Evolutionary conservation across 2,888 invertebrate genomes (phyloP).

Genomic region (Azorinus chamasolen): DNA sequence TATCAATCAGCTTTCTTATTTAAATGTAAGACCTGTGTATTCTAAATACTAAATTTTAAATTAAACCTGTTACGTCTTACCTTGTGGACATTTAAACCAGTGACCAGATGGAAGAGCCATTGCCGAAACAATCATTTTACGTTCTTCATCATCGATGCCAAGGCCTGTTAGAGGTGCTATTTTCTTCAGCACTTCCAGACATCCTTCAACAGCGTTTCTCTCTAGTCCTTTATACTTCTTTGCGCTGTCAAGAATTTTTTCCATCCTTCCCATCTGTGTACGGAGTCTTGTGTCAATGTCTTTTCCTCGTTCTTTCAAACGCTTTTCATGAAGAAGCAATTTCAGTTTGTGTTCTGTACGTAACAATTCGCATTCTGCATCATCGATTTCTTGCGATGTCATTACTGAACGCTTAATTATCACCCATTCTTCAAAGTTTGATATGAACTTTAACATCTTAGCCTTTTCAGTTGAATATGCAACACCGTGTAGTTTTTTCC

Average conservation of each 20-base stretch:
- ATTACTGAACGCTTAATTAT: constrained; percentile 42
- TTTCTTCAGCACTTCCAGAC: constrained; percentile 52
- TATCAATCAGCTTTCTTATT: too few species aligned
- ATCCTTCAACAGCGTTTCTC: constrained; percentile 17
- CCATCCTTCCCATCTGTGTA: constrained; percentile 14
- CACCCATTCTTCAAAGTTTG: constrained; percentile 48
- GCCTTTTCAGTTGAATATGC: constrained; percentile 9
- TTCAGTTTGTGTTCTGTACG: constrained; percentile 42
- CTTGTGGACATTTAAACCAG: constrained; percentile 92
- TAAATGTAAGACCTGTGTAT: too few species aligned
- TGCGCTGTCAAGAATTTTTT: constrained; percentile 40
- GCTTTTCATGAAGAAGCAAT: constrained; percentile 40
- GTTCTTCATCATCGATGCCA: constrained; percentile 87
- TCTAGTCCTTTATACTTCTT: constrained; percentile 29
- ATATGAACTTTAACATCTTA: constrained; percentile 19
- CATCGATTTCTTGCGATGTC: constrained; percentile 65
- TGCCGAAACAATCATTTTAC: constrained; percentile 88
- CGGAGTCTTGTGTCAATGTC: constrained; percentile 21
- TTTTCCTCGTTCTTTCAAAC: constrained; percentile 7
- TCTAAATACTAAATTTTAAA: too few species aligned
- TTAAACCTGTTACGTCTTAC: too few species aligned
- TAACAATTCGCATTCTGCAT: constrained; percentile 66
- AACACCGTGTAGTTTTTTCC: constrained; percentile 30
- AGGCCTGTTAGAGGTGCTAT: constrained; percentile 43
- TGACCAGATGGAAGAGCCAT: constrained; percentile 89